Percentiles rank a stretch among this genome's conserved stretches.
Evolutionary conservation across 2,888 invertebrate species (phyloP).

Genomic region (Apamea monoglypha): DNA sequence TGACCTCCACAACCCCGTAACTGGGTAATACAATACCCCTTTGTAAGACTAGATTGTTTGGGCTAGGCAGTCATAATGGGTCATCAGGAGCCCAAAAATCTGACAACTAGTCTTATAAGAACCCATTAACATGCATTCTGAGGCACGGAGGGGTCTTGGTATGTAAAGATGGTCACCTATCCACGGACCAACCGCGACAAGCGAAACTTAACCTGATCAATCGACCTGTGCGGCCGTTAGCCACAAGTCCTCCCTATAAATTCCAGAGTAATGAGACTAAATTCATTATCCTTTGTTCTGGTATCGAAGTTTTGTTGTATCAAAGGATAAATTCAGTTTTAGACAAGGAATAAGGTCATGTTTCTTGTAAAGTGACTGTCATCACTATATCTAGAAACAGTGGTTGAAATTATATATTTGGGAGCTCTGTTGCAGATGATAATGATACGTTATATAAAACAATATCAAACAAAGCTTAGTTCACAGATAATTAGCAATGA

Average conservation of each 20-base stretch:
- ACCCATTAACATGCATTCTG: no score
- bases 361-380: neutral
- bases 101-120: no score
- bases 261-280: neutral
- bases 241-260: neutral
- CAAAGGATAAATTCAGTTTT: neutral
- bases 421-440: neutral
- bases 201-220: no score
- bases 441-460: neutral
- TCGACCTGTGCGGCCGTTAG: neutral
- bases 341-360: neutral
- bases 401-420: neutral
- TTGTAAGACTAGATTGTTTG: no score
- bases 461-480: conserved; percentile 4
- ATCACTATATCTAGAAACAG: neutral
- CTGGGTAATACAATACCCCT: no score
- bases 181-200: no score
- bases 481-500: neutral
- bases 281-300: neutral
- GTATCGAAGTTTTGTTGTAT: neutral
- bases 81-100: no score
- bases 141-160: no score
- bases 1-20: no score
- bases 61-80: no score
- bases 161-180: no score